Percentiles rank a stretch among this genome's conserved stretches.
These are phyloP conservation scores for Chalcis sispes DNA, from an alignment of 2,888 invertebrate genomes.

Conservation along the genomic window DNA sequence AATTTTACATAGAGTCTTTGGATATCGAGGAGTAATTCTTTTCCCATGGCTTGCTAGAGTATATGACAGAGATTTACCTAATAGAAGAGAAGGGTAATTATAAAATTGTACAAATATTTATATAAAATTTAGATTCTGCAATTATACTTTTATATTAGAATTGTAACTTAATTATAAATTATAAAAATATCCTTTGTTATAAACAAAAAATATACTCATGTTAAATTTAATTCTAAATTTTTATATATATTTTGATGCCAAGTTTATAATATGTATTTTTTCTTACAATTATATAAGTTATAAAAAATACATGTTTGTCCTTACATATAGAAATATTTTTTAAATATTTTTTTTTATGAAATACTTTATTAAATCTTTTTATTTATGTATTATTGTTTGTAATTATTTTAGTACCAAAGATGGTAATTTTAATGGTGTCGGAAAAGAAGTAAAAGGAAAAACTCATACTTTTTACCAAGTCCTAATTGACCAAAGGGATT, in stretches of 20 bases:
- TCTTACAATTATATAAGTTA: too few species aligned
- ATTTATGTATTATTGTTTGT: neutral
- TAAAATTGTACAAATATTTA: too few species aligned
- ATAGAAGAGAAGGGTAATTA: constrained; percentile 79
- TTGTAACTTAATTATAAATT: too few species aligned
- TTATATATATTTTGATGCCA: neutral
- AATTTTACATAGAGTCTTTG: constrained; percentile 97
- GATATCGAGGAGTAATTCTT: constrained; percentile 96
- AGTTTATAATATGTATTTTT: too few species aligned
- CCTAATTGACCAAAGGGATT: constrained; percentile 96
- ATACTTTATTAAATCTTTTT: neutral
- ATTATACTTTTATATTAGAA: too few species aligned
- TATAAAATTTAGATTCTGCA: constrained; percentile 60
- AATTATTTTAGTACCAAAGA: constrained; percentile 65
- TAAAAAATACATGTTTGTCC: too few species aligned
- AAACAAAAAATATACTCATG: neutral
- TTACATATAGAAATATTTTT: too few species aligned
- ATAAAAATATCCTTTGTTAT: neutral
- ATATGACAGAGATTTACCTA: constrained; percentile 92
- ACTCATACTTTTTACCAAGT: constrained; percentile 98
- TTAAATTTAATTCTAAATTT: neutral
- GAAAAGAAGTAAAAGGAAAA: constrained; percentile 92
- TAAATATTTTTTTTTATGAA: neutral
- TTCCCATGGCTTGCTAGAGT: constrained; percentile 98
- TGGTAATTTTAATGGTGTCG: constrained; percentile 77